phyloP scores from a whole-genome alignment of 2,888 invertebrate species.

The Drosophila mercatorum region DNA sequence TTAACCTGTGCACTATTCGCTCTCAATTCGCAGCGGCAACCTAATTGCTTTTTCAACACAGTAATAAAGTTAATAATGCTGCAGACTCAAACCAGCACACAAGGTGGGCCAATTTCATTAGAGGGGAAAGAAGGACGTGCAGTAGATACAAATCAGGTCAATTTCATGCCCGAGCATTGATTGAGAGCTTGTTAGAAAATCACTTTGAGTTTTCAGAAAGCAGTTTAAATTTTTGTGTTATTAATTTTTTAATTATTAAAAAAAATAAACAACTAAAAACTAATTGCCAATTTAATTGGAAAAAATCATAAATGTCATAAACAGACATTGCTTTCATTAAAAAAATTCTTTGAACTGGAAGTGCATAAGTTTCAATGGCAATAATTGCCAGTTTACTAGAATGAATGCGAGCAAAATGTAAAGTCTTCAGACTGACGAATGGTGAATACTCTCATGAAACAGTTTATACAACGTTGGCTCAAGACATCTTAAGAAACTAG shows the following conservation, averaged over 20 bases:
- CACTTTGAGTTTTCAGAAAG: background rate
- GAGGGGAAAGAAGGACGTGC: background rate
- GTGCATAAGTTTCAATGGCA: background rate
- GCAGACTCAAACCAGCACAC: background rate
- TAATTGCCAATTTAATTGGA: background rate
- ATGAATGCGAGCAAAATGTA: background rate
- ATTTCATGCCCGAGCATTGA: background rate
- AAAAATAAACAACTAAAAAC: background rate
- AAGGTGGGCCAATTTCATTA: background rate
- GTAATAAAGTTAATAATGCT: conserved; percentile 6
- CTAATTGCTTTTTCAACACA: conserved; percentile 6
- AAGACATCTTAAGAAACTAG: too few relatives aligned
- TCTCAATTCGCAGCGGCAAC: background rate
- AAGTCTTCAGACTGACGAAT: background rate
- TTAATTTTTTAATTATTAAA: background rate
- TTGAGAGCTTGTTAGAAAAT: background rate
- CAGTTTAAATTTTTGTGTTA: background rate
- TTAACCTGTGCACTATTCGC: background rate
- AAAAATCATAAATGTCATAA: background rate
- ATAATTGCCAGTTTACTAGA: background rate
- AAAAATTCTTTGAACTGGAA: background rate
- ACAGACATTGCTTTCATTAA: background rate
- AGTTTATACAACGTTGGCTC: too few relatives aligned
- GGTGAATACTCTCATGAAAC: background rate
- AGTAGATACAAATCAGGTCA: conserved; percentile 2